These are phyloP conservation scores for Cataglyphis rosenhaueri DNA, from an alignment of 2,888 invertebrate genomes.

Conservation along the genomic window DNA sequence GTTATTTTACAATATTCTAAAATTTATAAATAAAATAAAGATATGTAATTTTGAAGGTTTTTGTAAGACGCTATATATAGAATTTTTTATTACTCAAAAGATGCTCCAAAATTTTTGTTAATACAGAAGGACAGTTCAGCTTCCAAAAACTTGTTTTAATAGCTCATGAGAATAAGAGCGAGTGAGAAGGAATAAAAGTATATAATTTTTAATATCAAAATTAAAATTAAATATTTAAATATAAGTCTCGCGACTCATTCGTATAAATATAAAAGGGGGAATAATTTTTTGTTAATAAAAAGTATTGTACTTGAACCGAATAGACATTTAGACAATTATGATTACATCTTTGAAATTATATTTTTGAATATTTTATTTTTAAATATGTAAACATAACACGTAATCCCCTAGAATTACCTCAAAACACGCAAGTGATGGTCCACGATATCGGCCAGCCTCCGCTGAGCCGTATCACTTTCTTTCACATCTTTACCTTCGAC, in stretches of 20 bases:
- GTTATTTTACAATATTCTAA: background rate
- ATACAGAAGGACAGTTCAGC: background rate
- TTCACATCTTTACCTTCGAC: slow-evolving; percentile 36
- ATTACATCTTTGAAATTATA: background rate
- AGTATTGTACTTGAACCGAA: background rate
- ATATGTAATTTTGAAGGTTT: background rate
- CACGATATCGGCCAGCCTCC: slow-evolving; percentile 62
- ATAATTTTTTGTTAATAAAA: background rate
- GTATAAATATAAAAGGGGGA: background rate
- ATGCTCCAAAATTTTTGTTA: background rate
- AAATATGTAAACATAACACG: background rate
- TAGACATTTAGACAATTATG: background rate
- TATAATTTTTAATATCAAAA: background rate
- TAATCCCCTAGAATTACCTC: slow-evolving; percentile 56
- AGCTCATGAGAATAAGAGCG: background rate
- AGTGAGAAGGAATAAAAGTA: background rate
- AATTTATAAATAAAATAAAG: background rate
- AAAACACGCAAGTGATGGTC: slow-evolving; percentile 66
- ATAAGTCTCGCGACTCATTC: background rate
- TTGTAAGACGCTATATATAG: background rate
- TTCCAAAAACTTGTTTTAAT: background rate
- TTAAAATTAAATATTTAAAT: background rate
- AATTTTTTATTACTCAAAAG: background rate
- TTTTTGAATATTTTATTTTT: background rate
- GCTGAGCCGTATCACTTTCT: background rate